A percentile compares a stretch with the other conserved stretches of the same genome.
Evolutionary conservation across 2,888 invertebrate species (phyloP).

Genomic region (Thymelicus sylvestris): DNA sequence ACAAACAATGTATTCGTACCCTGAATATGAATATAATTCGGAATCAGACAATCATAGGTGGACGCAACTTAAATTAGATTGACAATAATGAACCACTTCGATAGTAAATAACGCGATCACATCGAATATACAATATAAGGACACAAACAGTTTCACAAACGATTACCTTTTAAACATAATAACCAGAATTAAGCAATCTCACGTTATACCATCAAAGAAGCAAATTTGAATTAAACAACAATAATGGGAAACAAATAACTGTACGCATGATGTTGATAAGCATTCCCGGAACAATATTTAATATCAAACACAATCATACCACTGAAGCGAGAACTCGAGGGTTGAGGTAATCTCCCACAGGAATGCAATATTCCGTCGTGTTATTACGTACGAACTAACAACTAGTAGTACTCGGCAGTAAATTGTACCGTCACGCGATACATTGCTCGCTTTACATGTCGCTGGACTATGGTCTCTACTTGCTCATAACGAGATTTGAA

Average conservation of each 20-base stretch:
- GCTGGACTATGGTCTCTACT: conserved; percentile 24
- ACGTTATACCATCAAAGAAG: background rate
- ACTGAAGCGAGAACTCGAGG: conserved; percentile 32
- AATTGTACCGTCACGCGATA: conserved; percentile 42
- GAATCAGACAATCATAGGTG: too few relatives aligned
- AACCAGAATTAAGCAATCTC: too few relatives aligned
- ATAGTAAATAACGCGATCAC: too few relatives aligned
- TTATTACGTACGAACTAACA: conserved; percentile 42
- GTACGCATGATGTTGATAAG: background rate
- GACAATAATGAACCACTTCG: too few relatives aligned
- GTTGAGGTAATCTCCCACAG: conserved; percentile 43
- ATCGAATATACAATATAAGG: too few relatives aligned
- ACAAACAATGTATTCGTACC: too few relatives aligned
- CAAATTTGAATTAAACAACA: background rate
- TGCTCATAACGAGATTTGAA: conserved; percentile 20
- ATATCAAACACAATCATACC: conserved; percentile 47
- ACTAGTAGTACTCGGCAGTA: conserved; percentile 43
- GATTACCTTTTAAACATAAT: too few relatives aligned
- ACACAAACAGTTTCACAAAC: too few relatives aligned
- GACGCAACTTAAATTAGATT: too few relatives aligned
- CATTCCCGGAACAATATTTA: conserved; percentile 48
- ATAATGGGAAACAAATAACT: background rate
- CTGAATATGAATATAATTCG: too few relatives aligned
- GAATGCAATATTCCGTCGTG: conserved; percentile 48
- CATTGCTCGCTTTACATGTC: conserved; percentile 41